Base-by-base conservation (phyloP, 2,888 invertebrate species). In the Tetranychus truncatus region DNA sequence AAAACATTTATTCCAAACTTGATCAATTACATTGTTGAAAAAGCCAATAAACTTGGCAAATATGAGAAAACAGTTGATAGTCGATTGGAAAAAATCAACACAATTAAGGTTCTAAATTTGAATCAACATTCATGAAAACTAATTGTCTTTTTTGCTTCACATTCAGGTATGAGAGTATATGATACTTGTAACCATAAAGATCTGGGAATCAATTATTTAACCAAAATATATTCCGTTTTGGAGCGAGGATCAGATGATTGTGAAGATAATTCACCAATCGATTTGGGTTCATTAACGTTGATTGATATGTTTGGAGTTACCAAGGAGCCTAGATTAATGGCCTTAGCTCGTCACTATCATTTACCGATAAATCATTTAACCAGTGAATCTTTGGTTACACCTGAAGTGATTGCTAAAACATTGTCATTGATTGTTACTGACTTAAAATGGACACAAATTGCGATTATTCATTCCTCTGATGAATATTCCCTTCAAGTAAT, bases 341-440 rank as follows among this genome's bases (percentile, higher is more conserved):
- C 76, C 20, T 74, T 75, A 20, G 74, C 76, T 24, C 75, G 75
- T 72, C 75, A 75, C 72, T 76, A 76, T 72, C 71, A 75, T 69
- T 77, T 78, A 55, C 78, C 78, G n/a, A 75, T 78, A 11, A 74
- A 77, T 65, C 76, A 77, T 11, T 45, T 78, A 18, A 66, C 46
- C 46, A 75, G 74, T 21, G 75, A 74, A 69, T 75, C 75, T 7
- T 66, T 76, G 3, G 76, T 77, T 11, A 76, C 78, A 1, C 77
- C 79, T 8, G 78, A 79, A 45, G 75, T 78, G 24, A 75, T 80
- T 72, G 78, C 78, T 71, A 74, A 72, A 45, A 72, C 46, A 15
- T 5, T 72, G 15, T 44, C 45, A 18, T 34, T 11, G 45, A 72
- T 72, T 72, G 20, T 45, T 20, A 15, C 20, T 20, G 72, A 72